Base-by-base conservation (phyloP, 2,888 invertebrate species). In the Eremobia ochroleuca region DNA sequence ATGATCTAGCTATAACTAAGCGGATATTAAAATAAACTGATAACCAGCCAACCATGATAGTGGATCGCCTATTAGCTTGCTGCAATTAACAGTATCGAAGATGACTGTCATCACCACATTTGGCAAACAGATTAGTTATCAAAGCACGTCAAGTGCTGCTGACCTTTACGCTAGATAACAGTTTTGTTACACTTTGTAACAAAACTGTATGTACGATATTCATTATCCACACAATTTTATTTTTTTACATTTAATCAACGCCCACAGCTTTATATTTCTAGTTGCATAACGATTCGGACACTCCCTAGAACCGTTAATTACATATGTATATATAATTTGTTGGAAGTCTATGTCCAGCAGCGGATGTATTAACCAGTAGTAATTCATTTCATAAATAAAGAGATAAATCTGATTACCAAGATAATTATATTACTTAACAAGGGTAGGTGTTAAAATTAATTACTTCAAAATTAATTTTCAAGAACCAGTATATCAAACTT, bases 301-400 rank as follows among this genome's bases (percentile, higher is more conserved):
- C 55, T 55, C 11, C 4, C 25, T 15, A 43, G 8, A 43, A 40
- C 18, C 18, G 18, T 4, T 59, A 15, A 58, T 59, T 59, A 76
- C 52, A 28, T 31, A 77, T 49, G 18, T 59, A 76, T 59, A 28
- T 31, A 77, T 49, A 18, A 55, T 52, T 52, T 40, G 1, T 31
- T 49, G n/a, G n/a, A 66, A 28, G 25, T 62, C 46, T 1, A 37
- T 61, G n/a, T 49, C 55, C 37, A 64, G n/a, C 31, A 28, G 18
- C 0, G 18, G 55, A 80, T 66, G 70, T 55, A 66, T 76, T 72
- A 58, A 59, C 55, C 37, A 73, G 40, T 25, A 37, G 43, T 69
- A 64, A 69, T 81, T 77, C 67, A 61, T 83, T 75, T 40, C 40
- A 61, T 55, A 67, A 75, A 75, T 73, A 72, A 69, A 71, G 46